A percentile compares a stretch with the other conserved stretches of the same genome.
These are phyloP conservation scores for Cantharis rustica DNA, from an alignment of 2,888 invertebrate species.

Conservation along the genomic window DNA sequence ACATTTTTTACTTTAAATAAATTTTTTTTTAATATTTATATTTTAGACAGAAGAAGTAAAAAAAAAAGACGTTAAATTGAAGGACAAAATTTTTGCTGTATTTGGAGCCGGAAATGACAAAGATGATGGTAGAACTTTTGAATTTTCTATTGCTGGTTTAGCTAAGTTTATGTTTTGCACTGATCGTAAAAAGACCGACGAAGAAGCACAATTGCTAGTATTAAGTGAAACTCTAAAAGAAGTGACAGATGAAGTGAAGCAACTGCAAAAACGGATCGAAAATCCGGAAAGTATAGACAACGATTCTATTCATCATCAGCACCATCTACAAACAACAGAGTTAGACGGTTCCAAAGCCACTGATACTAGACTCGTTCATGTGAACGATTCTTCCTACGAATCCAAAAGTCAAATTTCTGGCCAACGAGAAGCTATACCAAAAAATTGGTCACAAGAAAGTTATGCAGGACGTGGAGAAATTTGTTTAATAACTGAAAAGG, in stretches of 20 bases:
- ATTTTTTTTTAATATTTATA: neutral
- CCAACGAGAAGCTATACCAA: conserved; percentile 33
- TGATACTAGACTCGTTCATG: conserved; percentile 18
- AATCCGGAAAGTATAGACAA: conserved; percentile 7
- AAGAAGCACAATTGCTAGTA: conserved; percentile 53
- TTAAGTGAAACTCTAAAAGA: conserved; percentile 31
- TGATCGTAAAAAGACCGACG: conserved; percentile 54
- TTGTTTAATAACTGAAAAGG: conserved; percentile 67
- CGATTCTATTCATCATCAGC: neutral
- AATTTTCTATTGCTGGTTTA: conserved; percentile 60
- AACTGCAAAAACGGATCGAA: conserved; percentile 4
- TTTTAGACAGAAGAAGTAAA: conserved; percentile 64
- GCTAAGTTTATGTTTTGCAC: conserved; percentile 62
- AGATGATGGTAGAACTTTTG: conserved; percentile 58
- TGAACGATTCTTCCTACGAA: conserved; percentile 57
- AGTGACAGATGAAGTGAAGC: conserved; percentile 20
- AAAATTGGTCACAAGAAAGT: conserved; percentile 68
- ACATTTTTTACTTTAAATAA: conserved; percentile 17
- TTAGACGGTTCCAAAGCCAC: conserved; percentile 39
- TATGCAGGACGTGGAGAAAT: conserved; percentile 67
- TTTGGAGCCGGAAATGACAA: conserved; percentile 40
- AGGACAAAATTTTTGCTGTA: conserved; percentile 48
- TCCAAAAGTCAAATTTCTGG: conserved; percentile 65
- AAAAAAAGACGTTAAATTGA: conserved; percentile 71
- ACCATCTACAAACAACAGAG: conserved; percentile 49